Evolutionary conservation across 2,113 vertebrate genomes (phyloP), one percentile per base, ranked within the genome.

Genomic region (Pterocles orientalis): DNA sequence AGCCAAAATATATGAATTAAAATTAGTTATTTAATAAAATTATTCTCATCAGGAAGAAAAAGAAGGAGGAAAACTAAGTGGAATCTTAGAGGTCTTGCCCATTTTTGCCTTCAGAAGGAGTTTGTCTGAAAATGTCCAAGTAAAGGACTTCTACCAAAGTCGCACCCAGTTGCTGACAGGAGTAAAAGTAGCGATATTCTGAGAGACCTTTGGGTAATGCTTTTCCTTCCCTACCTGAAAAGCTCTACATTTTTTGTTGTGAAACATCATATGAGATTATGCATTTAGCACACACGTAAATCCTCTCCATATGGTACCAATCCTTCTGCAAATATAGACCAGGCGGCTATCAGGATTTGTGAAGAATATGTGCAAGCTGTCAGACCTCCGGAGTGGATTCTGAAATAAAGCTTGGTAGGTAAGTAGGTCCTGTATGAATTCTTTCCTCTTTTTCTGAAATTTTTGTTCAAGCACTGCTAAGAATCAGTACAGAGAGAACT

Each of bases 161-260:
- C 14, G 5, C 10, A 66, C 3, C 15, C 45, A 41, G 4, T 1
- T 83, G n/a, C 43, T 62, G 48, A 47, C 1, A 1, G 16, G 10
- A 81, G 2, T 18, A 71, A 51, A 76, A 83, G 4, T 29, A 75
- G 18, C 2, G 14, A 83, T 78, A 69, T 45, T 36, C 21, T 66
- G 20, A 36, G 23, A 70, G 13, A 41, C 12, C 10, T 56, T 33
- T 36, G 26, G 25, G 23, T 10, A 47, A 33, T 9, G 3, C 18
- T 88, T 51, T 43, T 56, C 24, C 18, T 64, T 31, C 47, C 53
- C 5, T 47, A 64, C 64, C 36, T 71, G 57, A 36, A 47, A 45
- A 62, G 10, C 14, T n/a, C 58, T 23, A n/a, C 6, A 6, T 34
- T 70, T 90, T 76, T 57, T 56, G 26, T 45, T 60, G 66, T 70